Evolutionary conservation across 1,140 invertebrate genomes (phyloP).

Genomic region (Cotesia vestalis): DNA sequence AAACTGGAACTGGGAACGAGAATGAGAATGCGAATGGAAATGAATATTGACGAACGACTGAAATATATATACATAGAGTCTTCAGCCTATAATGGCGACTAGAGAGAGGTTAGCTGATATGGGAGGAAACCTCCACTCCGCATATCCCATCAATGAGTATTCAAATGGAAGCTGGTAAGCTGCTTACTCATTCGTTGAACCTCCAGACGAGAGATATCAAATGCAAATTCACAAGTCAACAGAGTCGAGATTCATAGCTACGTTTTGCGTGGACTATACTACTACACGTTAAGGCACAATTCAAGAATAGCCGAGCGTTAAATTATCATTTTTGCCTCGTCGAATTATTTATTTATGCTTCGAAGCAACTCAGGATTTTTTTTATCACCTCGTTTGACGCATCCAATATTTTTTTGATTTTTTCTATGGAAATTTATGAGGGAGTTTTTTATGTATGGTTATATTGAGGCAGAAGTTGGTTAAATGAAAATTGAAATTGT

Average conservation of each 20-base stretch:
- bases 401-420: background rate
- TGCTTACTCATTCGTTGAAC: constrained; percentile 18
- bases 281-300: constrained; percentile 10
- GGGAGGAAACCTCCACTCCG: background rate
- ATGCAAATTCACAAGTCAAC: constrained; percentile 45
- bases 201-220: constrained; percentile 33
- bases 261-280: background rate
- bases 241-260: constrained; percentile 43
- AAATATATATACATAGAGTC: too few species aligned
- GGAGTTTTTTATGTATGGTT: too few species aligned
- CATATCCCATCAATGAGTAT: constrained; percentile 9
- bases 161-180: constrained; percentile 32
- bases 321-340: constrained; percentile 40
- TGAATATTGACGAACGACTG: too few species aligned
- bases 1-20: too few species aligned
- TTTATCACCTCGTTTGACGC: background rate
- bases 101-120: too few species aligned
- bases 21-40: too few species aligned
- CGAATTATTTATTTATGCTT: constrained; percentile 29
- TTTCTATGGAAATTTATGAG: too few species aligned
- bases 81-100: too few species aligned
- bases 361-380: background rate
- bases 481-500: too few species aligned
- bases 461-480: too few species aligned
- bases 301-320: constrained; percentile 42